A percentile compares a stretch with the other conserved stretches of the same genome.
Evolutionary conservation across 1,140 invertebrate genomes (phyloP).

Genomic region (Dufourea novaeangliae): DNA sequence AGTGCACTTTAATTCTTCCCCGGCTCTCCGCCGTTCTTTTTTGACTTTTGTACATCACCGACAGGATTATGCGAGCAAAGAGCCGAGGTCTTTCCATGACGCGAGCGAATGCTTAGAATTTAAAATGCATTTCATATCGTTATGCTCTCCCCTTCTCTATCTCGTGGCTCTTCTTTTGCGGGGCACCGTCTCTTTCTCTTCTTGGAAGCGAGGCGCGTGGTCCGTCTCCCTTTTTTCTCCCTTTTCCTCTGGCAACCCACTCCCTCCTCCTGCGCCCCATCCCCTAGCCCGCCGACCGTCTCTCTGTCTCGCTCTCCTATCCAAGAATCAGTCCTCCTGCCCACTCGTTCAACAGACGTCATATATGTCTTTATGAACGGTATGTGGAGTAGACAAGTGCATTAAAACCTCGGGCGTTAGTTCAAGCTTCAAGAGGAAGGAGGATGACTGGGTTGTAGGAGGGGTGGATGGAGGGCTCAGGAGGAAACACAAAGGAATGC

Average conservation of each 20-base stretch:
- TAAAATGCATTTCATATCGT: conserved; percentile 78
- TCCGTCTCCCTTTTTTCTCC: conserved; percentile 33
- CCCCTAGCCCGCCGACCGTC: conserved; percentile 10
- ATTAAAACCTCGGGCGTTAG: conserved; percentile 81
- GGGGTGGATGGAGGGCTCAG: conserved; percentile 71
- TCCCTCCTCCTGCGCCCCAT: not conserved
- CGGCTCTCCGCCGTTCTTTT: conserved; percentile 44
- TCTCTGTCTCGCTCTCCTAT: conserved; percentile 61
- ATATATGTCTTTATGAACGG: conserved; percentile 80
- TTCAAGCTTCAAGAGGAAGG: conserved; percentile 77
- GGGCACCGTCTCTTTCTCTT: conserved; percentile 44
- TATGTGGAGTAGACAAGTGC: conserved; percentile 81
- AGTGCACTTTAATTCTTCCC: conserved; percentile 51
- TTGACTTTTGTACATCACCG: conserved; percentile 49
- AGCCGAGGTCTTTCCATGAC: conserved; percentile 62
- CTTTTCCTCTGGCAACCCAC: conserved; percentile 11
- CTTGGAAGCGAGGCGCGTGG: conserved; percentile 24
- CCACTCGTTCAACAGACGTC: conserved; percentile 75
- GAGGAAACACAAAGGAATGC: conserved; percentile 80
- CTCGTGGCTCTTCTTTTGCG: conserved; percentile 51
- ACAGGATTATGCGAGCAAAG: conserved; percentile 65
- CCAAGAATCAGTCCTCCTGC: conserved; percentile 63
- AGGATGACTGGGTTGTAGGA: conserved; percentile 54
- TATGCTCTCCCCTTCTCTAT: conserved; percentile 63
- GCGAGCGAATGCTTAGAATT: conserved; percentile 69